A percentile compares a stretch with the other conserved stretches of the same genome.
phyloP scores from a whole-genome alignment of 1,140 invertebrate genomes.

The Matsumurasca onukii region DNA sequence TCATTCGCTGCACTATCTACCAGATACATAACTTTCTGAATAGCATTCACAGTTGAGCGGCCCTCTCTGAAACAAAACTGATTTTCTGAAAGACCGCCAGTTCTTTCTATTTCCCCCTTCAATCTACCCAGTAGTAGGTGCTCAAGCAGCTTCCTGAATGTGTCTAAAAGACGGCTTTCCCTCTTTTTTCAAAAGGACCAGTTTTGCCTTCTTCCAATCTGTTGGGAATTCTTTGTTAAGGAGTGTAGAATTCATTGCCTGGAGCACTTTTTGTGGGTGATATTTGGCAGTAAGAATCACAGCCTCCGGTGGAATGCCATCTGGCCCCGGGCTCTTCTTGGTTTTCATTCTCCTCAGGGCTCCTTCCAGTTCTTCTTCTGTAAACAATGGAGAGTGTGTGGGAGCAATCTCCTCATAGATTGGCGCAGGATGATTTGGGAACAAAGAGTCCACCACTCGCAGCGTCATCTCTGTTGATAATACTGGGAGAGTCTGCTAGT shows the following conservation, averaged over 20 bases:
- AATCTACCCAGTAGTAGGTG: background rate
- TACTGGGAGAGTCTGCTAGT: background rate
- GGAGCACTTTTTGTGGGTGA: background rate
- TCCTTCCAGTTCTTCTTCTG: background rate
- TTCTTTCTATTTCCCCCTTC: background rate
- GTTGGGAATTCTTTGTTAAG: background rate
- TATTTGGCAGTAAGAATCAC: background rate
- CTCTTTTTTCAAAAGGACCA: conserved; percentile 2
- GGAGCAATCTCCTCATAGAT: background rate
- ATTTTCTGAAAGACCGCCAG: background rate
- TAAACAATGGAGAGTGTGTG: background rate
- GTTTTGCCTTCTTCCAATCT: background rate
- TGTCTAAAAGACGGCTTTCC: background rate
- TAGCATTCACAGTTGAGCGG: background rate
- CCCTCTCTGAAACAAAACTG: background rate
- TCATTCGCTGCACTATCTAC: background rate
- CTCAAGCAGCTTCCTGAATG: background rate
- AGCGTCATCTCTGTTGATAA: background rate
- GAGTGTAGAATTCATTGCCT: background rate
- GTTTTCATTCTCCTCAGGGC: background rate
- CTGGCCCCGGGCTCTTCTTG: background rate
- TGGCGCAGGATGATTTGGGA: background rate
- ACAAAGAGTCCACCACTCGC: background rate
- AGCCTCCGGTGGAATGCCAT: background rate
- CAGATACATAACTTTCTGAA: background rate